Evolutionary conservation across 2,888 invertebrate genomes (phyloP), one percentile per base, ranked within the genome.

Genomic region (Epinotia brunnichana): DNA sequence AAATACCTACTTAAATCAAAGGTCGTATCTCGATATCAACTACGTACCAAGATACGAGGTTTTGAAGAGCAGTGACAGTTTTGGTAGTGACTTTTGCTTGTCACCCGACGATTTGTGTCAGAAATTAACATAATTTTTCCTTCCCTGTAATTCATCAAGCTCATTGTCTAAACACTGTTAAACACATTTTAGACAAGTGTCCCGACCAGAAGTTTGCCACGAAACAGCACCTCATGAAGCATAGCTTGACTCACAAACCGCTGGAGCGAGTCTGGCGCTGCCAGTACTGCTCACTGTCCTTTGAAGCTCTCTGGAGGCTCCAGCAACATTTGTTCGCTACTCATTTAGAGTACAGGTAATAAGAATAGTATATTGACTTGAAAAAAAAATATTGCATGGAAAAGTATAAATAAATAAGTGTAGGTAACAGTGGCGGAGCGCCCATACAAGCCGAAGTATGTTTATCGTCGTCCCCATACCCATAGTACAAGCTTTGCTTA

Each of bases 161-260:
- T 19, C n/a, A 57, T 67, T 41, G 4, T 62, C 10, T 29, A 54
- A 2, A 13, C 2, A 5, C 15, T 21, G 9, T 9, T 35, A 35
- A 7, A 29, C 19, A 24, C 10, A 21, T 24, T 60, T 24, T 15
- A 93, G 92, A 92, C 13, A 87, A 88, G 83, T 93, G 93, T 77
- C 92, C 92, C 0, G 78, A 89, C 19, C 84, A 84, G 75, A 91
- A 87, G 79, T 92, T 92, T 75, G 85, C 91, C 0, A 91, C 89
- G 0, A 92, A 92, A 73, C 93, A 92, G 73, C 88, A 89, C 74
- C 76, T 92, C 35, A 90, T 92, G 90, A 92, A 90, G 75, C 92
- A 93, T 73, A 82, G 85, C 7, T 76, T 92, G 10, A 86, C 81
- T 0, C 92, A 92, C 78, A 87, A 90, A 76, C 92, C 92, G 0